Evolutionary conservation across 2,113 vertebrate genomes (phyloP), one percentile per base, ranked within the genome.

Genomic region (Cyprinus carpio): DNA sequence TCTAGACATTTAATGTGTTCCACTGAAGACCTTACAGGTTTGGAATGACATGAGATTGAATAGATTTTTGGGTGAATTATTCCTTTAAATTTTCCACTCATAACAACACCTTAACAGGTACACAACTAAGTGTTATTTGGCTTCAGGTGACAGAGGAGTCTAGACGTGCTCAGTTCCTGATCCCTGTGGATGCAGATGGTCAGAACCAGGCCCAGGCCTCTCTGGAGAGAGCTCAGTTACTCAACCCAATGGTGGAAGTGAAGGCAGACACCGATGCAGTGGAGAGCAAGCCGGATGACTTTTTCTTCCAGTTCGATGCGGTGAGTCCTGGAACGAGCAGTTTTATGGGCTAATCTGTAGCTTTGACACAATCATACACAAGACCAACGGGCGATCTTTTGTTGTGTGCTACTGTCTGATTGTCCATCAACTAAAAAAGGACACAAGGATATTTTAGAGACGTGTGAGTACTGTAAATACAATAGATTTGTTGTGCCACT

Each of bases 161-260:
- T 0, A 93, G 94, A 0, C 89, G 94, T 6, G 96, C 97, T 43
- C 98, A 99, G 89, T 99, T 99, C 90, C 93, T 99, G 54, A 94
- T 98, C 27, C 97, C 96, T 0, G 93, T 85, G 31, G 95, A 95
- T 0, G 96, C 96, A 29, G 74, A 90, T 87, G 97, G 96, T 29
- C 92, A 92, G 72, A 98, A 98, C 83, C 92, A 95, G 10, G 97
- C 97, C 0, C 92, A 95, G 88, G 97, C 97, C 0, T 98, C 97
- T 0, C 83, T 98, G 92, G 97, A 97, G 82, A 93, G 97, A 11
- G 97, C 96, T 0, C 97, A 98, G 93, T 97, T 95, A 87, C 97
- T 99, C 74, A 99, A 99, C 84, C 98, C 98, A 0, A 99, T 98
- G 97, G 98, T 99, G 71, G 94, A 98, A 0, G 98, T 99, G 23